Evolutionary conservation across 2,888 invertebrate species (phyloP), one percentile per base, ranked within the genome.

Genomic region (Scaptomyza parva): DNA sequence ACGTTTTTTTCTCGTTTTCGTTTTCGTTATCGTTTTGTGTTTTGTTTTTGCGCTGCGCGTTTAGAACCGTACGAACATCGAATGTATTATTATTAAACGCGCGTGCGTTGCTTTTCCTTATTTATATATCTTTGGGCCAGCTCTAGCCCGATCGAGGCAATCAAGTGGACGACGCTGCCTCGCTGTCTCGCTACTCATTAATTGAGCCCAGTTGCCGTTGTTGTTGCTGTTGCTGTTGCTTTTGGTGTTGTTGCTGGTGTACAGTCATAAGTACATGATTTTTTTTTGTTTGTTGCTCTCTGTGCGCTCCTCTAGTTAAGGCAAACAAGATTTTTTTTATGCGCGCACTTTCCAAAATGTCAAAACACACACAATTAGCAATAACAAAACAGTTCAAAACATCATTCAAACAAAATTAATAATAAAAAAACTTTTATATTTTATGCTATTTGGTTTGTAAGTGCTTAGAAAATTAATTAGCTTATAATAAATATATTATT

Each of bases 71-170:
- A 48, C 62, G 76, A 68, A 76, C 76, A 77, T 68, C 57, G 69
- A 86, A 71, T 69, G 77, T 37, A 76, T 77, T 86, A 86, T 86
- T 83, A 86, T 37, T 37, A 37, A 37, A 37, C 88, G 86, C 84
- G 84, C 88, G 88, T 88, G 88, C 86, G 86, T 86, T 88, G 84
- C 88, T 73, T 78, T 84, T 91, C 91, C 91, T 91, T 90, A 91
- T 91, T 91, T 91, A 91, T 91, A 91, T 91, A 82, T 85, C 68
- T 75, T 81, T 66, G 84, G 84, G 89, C 17, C 28, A 48, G 59
- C 70, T 81, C 84, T 81, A 76, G 67, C 83, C 86, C 74, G 86
- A 89, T 86, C 91, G 91, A 91, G 91, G 91, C 89, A 89, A 91
- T 88, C 90, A 87, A 84, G 83, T 79, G 80, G 76, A 76, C 71